Percentiles rank a stretch among this genome's conserved stretches.
Conservation (phyloP, 2,113 vertebrate genomes). For the Xenotilapia flavipinnis region DNA sequence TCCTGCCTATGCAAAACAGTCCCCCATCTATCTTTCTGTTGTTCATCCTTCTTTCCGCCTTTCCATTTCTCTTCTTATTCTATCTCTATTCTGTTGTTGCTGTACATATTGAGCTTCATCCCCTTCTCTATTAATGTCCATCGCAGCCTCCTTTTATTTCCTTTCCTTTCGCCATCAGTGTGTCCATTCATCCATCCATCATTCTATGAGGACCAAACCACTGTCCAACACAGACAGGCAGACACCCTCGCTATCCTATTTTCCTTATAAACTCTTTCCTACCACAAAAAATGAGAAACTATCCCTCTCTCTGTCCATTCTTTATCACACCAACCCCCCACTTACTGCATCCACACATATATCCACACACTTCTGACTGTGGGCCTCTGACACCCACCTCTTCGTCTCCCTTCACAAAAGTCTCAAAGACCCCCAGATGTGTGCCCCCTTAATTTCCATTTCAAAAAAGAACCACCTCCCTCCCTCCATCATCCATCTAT, state of each 20-base stretch:
- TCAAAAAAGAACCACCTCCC: constrained; percentile 58
- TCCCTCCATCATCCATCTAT: constrained; percentile 39
- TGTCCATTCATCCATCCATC: neutral
- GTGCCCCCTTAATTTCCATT: constrained; percentile 67
- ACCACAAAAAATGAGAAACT: constrained; percentile 27
- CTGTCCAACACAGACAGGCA: neutral
- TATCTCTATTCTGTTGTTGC: neutral
- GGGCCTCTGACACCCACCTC: constrained; percentile 61
- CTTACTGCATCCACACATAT: neutral
- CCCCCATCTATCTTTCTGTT: constrained; percentile 2
- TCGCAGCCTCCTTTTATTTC: neutral
- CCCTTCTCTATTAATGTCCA: neutral
- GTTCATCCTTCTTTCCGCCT: neutral
- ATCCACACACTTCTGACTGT: constrained; percentile 44
- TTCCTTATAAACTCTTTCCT: neutral
- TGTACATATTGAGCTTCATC: neutral
- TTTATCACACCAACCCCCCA: neutral
- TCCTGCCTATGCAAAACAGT: constrained; percentile 44
- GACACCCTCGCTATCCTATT: neutral
- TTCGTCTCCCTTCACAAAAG: constrained; percentile 43
- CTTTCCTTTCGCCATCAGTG: neutral
- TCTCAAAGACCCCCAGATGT: constrained; percentile 71
- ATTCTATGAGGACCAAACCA: neutral
- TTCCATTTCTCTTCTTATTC: neutral
- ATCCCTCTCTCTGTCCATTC: neutral